Evolutionary conservation across 2,797 vertebrate genomes (phyloP), one percentile per base, ranked within the genome.

Genomic region (Mormyrus proboscirostris): DNA sequence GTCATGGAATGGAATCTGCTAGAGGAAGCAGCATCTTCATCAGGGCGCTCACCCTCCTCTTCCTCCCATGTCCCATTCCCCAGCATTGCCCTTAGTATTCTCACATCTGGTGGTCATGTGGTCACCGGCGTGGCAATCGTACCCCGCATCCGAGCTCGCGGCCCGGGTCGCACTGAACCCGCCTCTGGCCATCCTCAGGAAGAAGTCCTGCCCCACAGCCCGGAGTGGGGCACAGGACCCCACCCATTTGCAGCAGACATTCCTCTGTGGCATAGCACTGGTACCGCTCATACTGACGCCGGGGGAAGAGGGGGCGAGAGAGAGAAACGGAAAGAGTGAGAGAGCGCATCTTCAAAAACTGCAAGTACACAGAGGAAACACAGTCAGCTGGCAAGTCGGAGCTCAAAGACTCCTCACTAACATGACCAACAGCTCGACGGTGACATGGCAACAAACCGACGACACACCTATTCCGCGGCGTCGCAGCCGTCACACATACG

Each of bases 191-290:
- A 0, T 95, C 91, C 69, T 95, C 96, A 0, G 97, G 97, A 16
- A 98, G 94, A 50, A 99, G 95, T 19, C 98, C 98, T 0, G 97
- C 97, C 76, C 97, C 98, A 3, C 98, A 98, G 92, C 96, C 96
- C 0, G 97, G 95, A 8, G 94, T 94, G 0, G 97, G 97, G 91
- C 98, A 99, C 91, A 98, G 92, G 88, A 97, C 94, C 0, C 98
- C 98, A 0, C 97, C 98, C 93, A 95, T 96, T 91, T 91, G 94
- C 90, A 97, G 95, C 91, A 99, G 93, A 0, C 95, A 98, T 73
- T 94, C 94, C 91, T 98, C 98, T 0, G 97, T 95, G 0, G 93
- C 97, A 0, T 97, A 98, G 19, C 93, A 94, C 93, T 97, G 97
- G 94, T 98, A 99, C 0, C 96, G 95, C 83, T 95, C 93, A 89